Evolutionary conservation across 2,797 vertebrate species (phyloP).

Genomic region (Peromyscus nudipes): DNA sequence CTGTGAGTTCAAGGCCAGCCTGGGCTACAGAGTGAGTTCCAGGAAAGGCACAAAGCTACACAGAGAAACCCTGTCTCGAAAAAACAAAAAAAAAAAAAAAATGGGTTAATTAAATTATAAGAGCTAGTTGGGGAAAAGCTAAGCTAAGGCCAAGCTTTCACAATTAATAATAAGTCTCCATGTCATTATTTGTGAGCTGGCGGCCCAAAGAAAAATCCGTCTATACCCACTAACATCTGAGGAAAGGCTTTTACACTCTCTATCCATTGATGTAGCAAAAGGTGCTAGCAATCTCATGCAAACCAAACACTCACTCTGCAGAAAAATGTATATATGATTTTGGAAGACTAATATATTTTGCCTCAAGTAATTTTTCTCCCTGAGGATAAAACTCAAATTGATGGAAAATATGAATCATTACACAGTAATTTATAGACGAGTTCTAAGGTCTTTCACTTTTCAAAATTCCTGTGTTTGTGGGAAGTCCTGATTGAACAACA

Average conservation of each 20-base stretch:
- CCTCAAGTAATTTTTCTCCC: slow-evolving; percentile 35
- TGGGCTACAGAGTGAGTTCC: too few relatives aligned
- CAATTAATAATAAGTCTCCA: not conserved
- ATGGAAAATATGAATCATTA: slow-evolving; percentile 46
- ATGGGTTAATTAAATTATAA: not conserved
- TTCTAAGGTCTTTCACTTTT: slow-evolving; percentile 32
- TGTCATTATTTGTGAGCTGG: not conserved
- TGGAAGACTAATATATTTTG: slow-evolving; percentile 49
- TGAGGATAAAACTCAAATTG: slow-evolving; percentile 63
- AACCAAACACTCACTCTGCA: not conserved
- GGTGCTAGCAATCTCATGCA: not conserved
- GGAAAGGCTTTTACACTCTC: not conserved
- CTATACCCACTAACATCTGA: not conserved
- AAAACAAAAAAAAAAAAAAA: not conserved
- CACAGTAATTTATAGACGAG: slow-evolving; percentile 7
- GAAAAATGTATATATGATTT: not conserved
- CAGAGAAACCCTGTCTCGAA: too few relatives aligned
- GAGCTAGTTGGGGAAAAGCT: not conserved
- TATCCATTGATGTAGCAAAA: not conserved
- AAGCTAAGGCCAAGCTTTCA: not conserved
- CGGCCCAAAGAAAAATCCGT: not conserved
- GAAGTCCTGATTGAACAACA: not conserved
- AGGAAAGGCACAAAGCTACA: too few relatives aligned
- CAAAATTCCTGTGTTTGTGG: slow-evolving; percentile 22
- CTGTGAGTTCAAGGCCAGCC: too few relatives aligned